Evolutionary conservation across 2,888 invertebrate species (phyloP), one percentile per base, ranked within the genome.

Genomic region (Platycheirus albimanus): DNA sequence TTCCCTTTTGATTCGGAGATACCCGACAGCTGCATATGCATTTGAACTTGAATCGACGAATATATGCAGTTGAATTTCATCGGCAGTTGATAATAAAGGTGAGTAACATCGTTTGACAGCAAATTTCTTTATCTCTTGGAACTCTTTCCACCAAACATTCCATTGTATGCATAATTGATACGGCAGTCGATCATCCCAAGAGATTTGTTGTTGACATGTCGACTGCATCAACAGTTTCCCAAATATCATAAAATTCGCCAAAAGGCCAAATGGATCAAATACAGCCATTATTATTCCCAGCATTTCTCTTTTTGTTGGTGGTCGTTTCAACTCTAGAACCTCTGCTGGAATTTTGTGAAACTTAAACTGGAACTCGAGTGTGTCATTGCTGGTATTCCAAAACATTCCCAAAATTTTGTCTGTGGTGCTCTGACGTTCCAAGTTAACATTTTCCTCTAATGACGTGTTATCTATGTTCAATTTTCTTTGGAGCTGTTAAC

Each of bases 231-330:
- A n/a, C 28, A 51, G 28, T 43, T 72, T 79, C 0, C 49, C 51
- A 11, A 47, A 43, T 7, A 85, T 49, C 3, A 85, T 86, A 19
- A 85, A 85, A 0, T 87, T 87, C 0, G 81, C 51, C 0, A 87
- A 67, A 7, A 87, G 56, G 0, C 87, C 87, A 0, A 87, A 63
- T 0, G 87, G 87, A 45, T 87, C 87, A 56, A 84, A 88, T 4
- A 87, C 24, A 0, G 87, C 86, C 87, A 87, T 87, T 3, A 86
- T 74, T 0, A 86, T 36, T 0, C 85, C 43, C 1, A 87, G 54
- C 10, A 85, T 17, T 41, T 86, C 76, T 7, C 86, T 69, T 45
- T 87, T 87, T 4, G 86, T 86, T 3, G 85, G 86, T 15, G 61
- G 72, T 30, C 72, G 52, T 11, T 54, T 19, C 1, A 13, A 24